These are phyloP conservation scores for Leistus spinibarbis DNA, from an alignment of 2,888 invertebrate genomes.

Conservation along the genomic window DNA sequence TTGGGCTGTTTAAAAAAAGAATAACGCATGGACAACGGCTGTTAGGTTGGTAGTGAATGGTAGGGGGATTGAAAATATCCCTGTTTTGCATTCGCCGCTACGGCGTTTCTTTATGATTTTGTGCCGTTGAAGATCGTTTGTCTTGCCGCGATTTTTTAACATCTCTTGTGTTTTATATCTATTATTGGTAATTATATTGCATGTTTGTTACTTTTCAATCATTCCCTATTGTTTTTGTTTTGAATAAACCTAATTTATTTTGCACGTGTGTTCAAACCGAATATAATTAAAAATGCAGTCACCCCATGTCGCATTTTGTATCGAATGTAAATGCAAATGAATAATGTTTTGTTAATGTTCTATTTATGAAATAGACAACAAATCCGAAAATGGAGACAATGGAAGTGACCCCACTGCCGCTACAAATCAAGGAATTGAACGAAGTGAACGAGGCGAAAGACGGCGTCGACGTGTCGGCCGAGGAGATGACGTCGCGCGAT, in stretches of 20 bases:
- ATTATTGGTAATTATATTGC: constrained; percentile 33
- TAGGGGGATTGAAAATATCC: constrained; percentile 15
- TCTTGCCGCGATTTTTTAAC: constrained; percentile 28
- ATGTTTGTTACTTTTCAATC: neutral
- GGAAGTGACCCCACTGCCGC: constrained; percentile 57
- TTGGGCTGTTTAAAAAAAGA: neutral
- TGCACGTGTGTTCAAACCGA: constrained; percentile 29
- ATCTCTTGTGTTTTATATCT: constrained; percentile 18
- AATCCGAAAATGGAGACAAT: constrained; percentile 59
- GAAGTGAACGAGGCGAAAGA: constrained; percentile 48
- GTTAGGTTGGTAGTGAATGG: constrained; percentile 37
- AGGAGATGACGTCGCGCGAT: constrained; percentile 99
- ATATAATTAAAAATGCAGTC: constrained; percentile 19
- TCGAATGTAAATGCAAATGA: neutral
- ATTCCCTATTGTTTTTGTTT: neutral
- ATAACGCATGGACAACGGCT: neutral
- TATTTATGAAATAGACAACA: constrained; percentile 21
- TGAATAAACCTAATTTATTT: constrained; percentile 11
- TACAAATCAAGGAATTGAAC: constrained; percentile 50
- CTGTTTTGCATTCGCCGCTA: constrained; percentile 7
- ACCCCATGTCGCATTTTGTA: neutral
- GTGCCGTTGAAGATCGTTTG: constrained; percentile 26
- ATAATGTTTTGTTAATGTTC: neutral
- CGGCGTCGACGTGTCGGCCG: constrained; percentile 67
- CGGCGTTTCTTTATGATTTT: constrained; percentile 25